Percentiles rank a stretch among this genome's conserved stretches.
These are phyloP conservation scores for Nebria brevicollis DNA, from an alignment of 2,888 invertebrate genomes.

Conservation along the genomic window DNA sequence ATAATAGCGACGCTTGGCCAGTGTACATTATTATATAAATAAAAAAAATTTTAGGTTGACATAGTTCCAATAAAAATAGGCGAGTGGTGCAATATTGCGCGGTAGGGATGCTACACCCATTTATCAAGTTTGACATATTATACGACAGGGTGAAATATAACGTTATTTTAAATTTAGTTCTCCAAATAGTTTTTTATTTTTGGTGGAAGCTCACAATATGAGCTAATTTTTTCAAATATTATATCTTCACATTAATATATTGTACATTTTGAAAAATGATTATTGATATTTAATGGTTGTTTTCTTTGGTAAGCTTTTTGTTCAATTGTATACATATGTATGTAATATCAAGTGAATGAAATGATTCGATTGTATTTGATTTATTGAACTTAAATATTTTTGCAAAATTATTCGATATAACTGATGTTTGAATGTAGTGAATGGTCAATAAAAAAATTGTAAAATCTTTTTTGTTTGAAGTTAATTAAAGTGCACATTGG, in stretches of 20 bases:
- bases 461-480: background rate
- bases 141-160: slow-evolving; percentile 41
- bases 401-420: background rate
- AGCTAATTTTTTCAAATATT: background rate
- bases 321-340: no score
- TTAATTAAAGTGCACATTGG: slow-evolving; percentile 18
- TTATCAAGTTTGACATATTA: slow-evolving; percentile 41
- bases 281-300: no score
- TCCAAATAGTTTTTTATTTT: slow-evolving; percentile 36
- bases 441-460: background rate
- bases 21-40: background rate
- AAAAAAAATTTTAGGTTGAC: slow-evolving; percentile 25
- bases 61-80: slow-evolving; percentile 35
- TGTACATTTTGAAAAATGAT: no score
- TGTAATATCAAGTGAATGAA: no score
- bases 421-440: background rate
- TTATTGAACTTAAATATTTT: background rate
- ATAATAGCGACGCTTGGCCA: slow-evolving; percentile 24
- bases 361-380: no score
- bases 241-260: no score
- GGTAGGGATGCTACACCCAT: slow-evolving; percentile 6
- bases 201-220: slow-evolving; percentile 15
- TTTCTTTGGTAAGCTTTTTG: no score
- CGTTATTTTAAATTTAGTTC: slow-evolving; percentile 44
- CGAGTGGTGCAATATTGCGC: slow-evolving; percentile 24